phyloP scores from a whole-genome alignment of 2,888 invertebrate genomes.

The Lordiphosa andalusiaca region DNA sequence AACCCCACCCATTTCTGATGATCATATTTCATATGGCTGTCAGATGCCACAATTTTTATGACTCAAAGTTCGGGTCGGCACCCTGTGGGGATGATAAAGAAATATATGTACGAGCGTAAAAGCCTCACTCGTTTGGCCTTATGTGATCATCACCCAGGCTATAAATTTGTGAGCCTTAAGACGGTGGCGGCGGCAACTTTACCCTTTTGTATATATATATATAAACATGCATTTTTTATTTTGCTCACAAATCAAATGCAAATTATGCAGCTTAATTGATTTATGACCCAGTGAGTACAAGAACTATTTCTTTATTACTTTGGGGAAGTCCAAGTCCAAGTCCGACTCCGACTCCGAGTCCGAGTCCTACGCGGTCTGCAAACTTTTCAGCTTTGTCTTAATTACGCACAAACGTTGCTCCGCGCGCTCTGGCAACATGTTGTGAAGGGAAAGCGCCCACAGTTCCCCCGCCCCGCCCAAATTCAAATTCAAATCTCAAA shows the following conservation, averaged over 20 bases:
- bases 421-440: constrained; percentile 17
- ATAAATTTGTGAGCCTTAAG: constrained; percentile 50
- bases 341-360: constrained; percentile 16
- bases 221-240: constrained; percentile 10
- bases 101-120: background rate
- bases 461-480: constrained; percentile 8
- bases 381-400: constrained; percentile 67
- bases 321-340: background rate
- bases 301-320: constrained; percentile 41
- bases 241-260: constrained; percentile 70
- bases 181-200: constrained; percentile 18
- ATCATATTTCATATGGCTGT: constrained; percentile 56
- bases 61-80: constrained; percentile 51
- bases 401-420: constrained; percentile 35
- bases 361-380: constrained; percentile 49
- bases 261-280: constrained; percentile 72
- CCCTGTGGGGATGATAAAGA: constrained; percentile 46
- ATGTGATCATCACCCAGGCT: constrained; percentile 32
- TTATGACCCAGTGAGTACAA: constrained; percentile 43
- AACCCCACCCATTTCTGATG: constrained; percentile 32
- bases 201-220: background rate
- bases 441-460: constrained; percentile 27
- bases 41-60: constrained; percentile 43
- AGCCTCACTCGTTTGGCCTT: constrained; percentile 1
- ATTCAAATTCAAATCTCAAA: constrained; percentile 43